A percentile compares a stretch with the other conserved stretches of the same genome.
Evolutionary conservation across 1,140 invertebrate species (phyloP).

Genomic region (Drosophila bipectinata): DNA sequence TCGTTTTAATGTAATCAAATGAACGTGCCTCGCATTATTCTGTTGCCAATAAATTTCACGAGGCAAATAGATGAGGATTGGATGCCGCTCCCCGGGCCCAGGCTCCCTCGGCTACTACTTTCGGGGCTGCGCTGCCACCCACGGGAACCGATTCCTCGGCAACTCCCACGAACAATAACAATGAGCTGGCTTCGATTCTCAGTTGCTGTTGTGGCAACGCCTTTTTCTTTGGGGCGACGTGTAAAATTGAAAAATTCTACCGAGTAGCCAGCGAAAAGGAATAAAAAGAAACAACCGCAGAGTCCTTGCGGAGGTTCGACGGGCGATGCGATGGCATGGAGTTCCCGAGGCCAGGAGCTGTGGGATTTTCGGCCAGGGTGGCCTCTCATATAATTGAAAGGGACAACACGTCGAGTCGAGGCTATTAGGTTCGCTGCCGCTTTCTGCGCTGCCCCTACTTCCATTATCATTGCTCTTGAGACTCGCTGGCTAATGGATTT

Average conservation of each 20-base stretch:
- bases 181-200: slow-evolving; percentile 54
- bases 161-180: slow-evolving; percentile 60
- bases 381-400: slow-evolving; percentile 74
- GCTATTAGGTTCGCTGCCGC: slow-evolving; percentile 71
- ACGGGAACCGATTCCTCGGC: slow-evolving; percentile 18
- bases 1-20: slow-evolving; percentile 83
- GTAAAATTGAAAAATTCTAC: slow-evolving; percentile 80
- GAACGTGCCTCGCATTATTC: slow-evolving; percentile 80
- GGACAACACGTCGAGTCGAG: slow-evolving; percentile 78
- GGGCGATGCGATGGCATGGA: not conserved
- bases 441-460: slow-evolving; percentile 6
- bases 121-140: slow-evolving; percentile 12
- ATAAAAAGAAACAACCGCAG: slow-evolving; percentile 43
- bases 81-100: slow-evolving; percentile 15
- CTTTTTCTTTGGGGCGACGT: slow-evolving; percentile 61
- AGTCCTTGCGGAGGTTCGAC: slow-evolving; percentile 24
- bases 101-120: slow-evolving; percentile 25
- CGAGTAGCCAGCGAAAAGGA: slow-evolving; percentile 49
- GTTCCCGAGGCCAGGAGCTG: not conserved
- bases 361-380: slow-evolving; percentile 16
- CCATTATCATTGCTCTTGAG: slow-evolving; percentile 75
- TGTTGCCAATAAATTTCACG: slow-evolving; percentile 77
- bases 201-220: slow-evolving; percentile 44
- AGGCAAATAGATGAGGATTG: slow-evolving; percentile 68
- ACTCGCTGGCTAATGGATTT: slow-evolving; percentile 76